Percentiles rank a stretch among this genome's conserved stretches.
phyloP scores from a whole-genome alignment of 2,888 invertebrate species.

The Crepidodera aurea region DNA sequence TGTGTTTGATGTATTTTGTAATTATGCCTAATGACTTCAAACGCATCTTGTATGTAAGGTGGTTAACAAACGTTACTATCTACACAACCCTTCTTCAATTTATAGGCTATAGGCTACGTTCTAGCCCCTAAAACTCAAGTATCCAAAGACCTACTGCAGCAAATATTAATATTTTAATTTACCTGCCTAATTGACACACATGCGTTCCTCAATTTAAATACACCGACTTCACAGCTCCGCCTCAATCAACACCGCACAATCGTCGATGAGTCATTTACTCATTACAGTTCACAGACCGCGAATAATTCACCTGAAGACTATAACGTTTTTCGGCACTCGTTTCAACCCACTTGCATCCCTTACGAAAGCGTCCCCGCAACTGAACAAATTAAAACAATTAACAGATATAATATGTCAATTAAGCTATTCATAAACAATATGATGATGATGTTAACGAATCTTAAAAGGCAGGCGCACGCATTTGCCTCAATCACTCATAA shows the following conservation, averaged over 20 bases:
- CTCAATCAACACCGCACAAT: background rate
- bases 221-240: background rate
- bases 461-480: slow-evolving; percentile 52
- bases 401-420: slow-evolving; percentile 52
- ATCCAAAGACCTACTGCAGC: no score
- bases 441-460: slow-evolving; percentile 50
- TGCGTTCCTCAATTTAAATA: no score
- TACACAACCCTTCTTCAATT: no score
- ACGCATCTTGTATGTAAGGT: no score
- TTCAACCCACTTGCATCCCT: slow-evolving; percentile 41
- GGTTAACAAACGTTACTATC: no score
- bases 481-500: slow-evolving; percentile 57
- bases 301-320: background rate
- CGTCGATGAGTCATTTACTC: background rate
- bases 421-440: slow-evolving; percentile 53
- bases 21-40: no score
- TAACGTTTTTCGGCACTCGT: background rate
- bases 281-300: background rate
- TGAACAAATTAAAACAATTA: slow-evolving; percentile 50
- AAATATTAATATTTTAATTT: no score
- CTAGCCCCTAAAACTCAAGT: no score
- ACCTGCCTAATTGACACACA: no score
- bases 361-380: slow-evolving; percentile 43
- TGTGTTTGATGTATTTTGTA: no score
- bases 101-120: no score